Evolutionary conservation across 2,113 vertebrate species (phyloP), one percentile per base, ranked within the genome.

Genomic region (Sprattus sprattus): DNA sequence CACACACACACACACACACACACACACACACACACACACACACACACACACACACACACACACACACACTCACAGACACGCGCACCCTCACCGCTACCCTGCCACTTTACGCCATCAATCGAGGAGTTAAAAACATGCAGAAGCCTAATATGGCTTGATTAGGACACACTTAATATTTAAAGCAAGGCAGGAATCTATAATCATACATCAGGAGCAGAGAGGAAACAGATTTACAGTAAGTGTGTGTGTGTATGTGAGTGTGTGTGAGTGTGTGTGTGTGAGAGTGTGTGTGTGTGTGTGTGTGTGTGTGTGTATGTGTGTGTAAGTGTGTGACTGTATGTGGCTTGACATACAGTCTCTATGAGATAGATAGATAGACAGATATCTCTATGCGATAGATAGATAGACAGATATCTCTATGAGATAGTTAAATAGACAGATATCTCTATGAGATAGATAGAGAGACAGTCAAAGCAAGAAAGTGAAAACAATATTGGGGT

Each of bases 101-200:
- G 28, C 25, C 25, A 25, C 11, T 71, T 71, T 32, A 3, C 64
- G 32, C 25, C 8, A 10, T 28, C n/a, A 32, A 2, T 4, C 5
- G 28, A 75, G 28, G 28, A 32, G 28, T 75, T 10, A 39, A 39
- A 75, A 32, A 39, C 15, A 75, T 75, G 28, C 67, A 15, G 39
- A 75, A 1, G 13, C 67, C 67, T 75, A 75, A 75, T 75, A 39
- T 75, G 67, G 32, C 67, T 39, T 75, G 67, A 75, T 75, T 75
- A 75, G 67, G 67, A 39, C 67, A 6, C 67, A 75, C 28, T 32
- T 75, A 28, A 75, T 75, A 75, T 75, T 28, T 75, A 75, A 39
- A 75, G 67, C 67, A 15, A 15, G 28, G 28, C 11, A 39, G 13
- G 28, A 32, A 75, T 75, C 67, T 75, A 39, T 75, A 75, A 75